Evolutionary conservation across 1,140 invertebrate genomes (phyloP).

Genomic region (Trachymyrmex septentrionalis): DNA sequence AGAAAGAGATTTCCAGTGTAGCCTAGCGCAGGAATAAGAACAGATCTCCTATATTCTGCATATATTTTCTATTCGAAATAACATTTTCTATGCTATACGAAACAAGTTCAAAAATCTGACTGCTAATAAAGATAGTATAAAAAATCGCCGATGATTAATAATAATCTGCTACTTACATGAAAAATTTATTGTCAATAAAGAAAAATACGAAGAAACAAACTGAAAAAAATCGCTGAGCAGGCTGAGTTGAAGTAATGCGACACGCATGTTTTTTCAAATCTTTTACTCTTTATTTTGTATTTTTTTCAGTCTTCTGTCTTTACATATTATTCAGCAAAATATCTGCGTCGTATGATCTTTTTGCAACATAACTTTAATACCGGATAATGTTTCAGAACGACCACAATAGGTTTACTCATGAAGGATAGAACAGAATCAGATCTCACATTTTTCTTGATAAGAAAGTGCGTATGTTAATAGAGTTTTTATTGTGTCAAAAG

Average conservation of each 20-base stretch:
- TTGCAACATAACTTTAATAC: neutral
- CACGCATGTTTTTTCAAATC: neutral
- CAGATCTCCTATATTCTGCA: too few relatives aligned
- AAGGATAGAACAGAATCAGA: neutral
- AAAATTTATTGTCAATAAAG: neutral
- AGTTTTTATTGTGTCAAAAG: slow-evolving; percentile 31
- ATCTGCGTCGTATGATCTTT: neutral
- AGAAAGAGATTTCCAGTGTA: too few relatives aligned
- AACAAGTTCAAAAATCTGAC: neutral
- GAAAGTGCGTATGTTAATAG: neutral
- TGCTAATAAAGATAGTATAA: neutral
- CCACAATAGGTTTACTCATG: neutral
- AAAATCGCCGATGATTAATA: neutral
- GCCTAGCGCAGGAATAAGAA: too few relatives aligned
- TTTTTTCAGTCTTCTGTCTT: neutral
- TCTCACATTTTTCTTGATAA: slow-evolving; percentile 46
- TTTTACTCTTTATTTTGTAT: neutral
- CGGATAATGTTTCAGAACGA: slow-evolving; percentile 22
- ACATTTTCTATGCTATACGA: too few relatives aligned
- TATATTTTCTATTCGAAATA: too few relatives aligned
- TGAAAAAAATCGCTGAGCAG: neutral
- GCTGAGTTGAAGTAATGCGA: neutral
- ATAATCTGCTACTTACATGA: neutral
- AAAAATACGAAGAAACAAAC: neutral
- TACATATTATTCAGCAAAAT: neutral